Evolutionary conservation across 1,140 invertebrate species (phyloP), one percentile per base, ranked within the genome.

Genomic region (Thaumetopoea pityocampa): DNA sequence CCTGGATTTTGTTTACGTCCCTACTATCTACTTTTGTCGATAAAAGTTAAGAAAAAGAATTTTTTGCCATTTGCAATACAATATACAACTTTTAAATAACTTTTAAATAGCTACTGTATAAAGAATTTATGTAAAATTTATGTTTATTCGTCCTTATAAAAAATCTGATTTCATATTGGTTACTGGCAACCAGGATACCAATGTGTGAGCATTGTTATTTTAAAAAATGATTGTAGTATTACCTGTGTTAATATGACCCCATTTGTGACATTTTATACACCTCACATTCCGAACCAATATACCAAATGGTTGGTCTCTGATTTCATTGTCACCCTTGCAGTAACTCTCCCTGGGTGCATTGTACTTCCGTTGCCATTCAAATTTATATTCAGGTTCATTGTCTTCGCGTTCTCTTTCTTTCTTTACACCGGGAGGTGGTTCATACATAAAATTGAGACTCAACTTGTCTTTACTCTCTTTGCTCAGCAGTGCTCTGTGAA

Each of bases 361-460:
- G 64, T 98, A 99, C 80, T 99, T 99, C 28, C 98, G 87, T 84
- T 99, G 98, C 98, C 98, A 99, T 73, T 99, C 98, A 88, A 99
- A 99, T 83, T 99, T 99, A 59, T 95, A 98, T 69, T 99, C 98
- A 12, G 95, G 95, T 76, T 98, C 96, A 66, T 95, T 94, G 46
- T 97, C 96, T 82, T 95, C 93, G 69, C 95, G 93, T 85, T 97
- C 93, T 24, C 92, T 85, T 79, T 95, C 94, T 70, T 95, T 96
- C 64, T 95, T 95, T 5, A 94, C 94, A 24, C 98, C 98, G 16
- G 97, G 96, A 42, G 98, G 98, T n/a, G 98, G 96, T 85, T 99
- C 98, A 85, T 99, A 99, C 96, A 99, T 98, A 70, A 99, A 99
- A 86, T 97, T 98, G 0, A 99, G 90, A 52, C 97, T 98, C n/a